These are phyloP conservation scores for Callosobruchus maculatus DNA, from an alignment of 2,888 invertebrate species.

Conservation along the genomic window DNA sequence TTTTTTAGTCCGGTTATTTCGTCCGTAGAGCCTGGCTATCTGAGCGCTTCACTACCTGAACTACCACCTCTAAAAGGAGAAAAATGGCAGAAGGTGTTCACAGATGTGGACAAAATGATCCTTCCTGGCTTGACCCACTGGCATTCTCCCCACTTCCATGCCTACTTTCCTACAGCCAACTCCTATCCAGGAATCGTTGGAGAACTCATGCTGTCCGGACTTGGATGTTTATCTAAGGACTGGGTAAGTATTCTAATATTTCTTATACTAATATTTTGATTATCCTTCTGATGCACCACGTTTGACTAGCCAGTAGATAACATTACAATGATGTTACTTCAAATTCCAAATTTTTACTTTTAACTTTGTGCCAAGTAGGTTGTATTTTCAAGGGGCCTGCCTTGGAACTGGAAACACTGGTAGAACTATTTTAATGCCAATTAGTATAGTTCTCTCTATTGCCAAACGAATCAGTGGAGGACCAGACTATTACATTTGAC, in stretches of 20 bases:
- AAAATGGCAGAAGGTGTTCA: slow-evolving; percentile 79
- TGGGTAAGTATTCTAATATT: slow-evolving; percentile 30
- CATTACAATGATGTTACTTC: too few relatives aligned
- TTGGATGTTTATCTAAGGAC: slow-evolving; percentile 32
- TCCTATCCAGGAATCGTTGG: slow-evolving; percentile 83
- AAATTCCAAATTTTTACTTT: too few relatives aligned
- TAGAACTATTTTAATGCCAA: too few relatives aligned
- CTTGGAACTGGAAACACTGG: too few relatives aligned
- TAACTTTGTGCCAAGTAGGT: too few relatives aligned
- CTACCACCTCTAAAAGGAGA: slow-evolving; percentile 79
- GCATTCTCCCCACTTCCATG: slow-evolving; percentile 92
- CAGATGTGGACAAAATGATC: slow-evolving; percentile 80
- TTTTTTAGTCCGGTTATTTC: slow-evolving; percentile 71
- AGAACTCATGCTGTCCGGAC: slow-evolving; percentile 50
- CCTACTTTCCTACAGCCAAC: slow-evolving; percentile 83
- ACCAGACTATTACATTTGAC: too few relatives aligned
- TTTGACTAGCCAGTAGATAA: too few relatives aligned
- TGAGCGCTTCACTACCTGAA: slow-evolving; percentile 73
- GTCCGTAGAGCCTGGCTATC: slow-evolving; percentile 85
- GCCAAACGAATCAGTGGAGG: too few relatives aligned
- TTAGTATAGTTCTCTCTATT: too few relatives aligned
- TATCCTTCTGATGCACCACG: too few relatives aligned
- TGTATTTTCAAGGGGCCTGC: too few relatives aligned
- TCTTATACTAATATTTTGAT: too few relatives aligned
- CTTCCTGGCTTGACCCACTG: slow-evolving; percentile 94